Evolutionary conservation across 2,888 invertebrate species (phyloP).

Genomic region (Glaucopsyche alexis): DNA sequence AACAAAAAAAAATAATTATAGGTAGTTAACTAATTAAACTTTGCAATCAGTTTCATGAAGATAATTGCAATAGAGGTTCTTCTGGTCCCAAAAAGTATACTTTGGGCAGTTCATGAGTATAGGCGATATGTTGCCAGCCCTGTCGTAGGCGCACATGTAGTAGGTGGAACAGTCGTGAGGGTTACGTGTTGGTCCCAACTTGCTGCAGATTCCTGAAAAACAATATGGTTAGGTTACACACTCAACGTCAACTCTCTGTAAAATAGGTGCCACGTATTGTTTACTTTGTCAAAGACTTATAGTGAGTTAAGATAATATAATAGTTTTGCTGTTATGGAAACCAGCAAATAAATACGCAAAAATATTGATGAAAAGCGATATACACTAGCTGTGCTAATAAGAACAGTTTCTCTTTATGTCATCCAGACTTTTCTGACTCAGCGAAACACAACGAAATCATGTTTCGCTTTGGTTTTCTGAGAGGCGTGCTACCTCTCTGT

Average conservation of each 20-base stretch:
- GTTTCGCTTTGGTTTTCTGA: too few species aligned
- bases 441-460: too few species aligned
- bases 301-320: too few species aligned
- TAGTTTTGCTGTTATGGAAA: too few species aligned
- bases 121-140: not conserved
- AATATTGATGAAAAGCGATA: too few species aligned
- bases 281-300: not conserved
- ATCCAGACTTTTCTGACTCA: too few species aligned
- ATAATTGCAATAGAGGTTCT: constrained; percentile 13
- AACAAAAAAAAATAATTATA: too few species aligned
- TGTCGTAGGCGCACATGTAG: constrained; percentile 11
- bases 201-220: constrained; percentile 15
- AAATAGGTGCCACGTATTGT: too few species aligned
- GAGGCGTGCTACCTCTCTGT: not conserved
- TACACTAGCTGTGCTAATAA: too few species aligned
- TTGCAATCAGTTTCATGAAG: not conserved
- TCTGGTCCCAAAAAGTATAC: constrained; percentile 12
- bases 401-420: too few species aligned
- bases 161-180: constrained; percentile 26
- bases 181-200: not conserved
- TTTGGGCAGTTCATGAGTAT: not conserved
- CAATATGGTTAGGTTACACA: not conserved
- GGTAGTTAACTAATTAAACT: not conserved
- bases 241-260: too few species aligned
- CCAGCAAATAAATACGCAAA: too few species aligned